phyloP scores from a whole-genome alignment of 2,113 vertebrate genomes.

The Pachycephala philippinensis region DNA sequence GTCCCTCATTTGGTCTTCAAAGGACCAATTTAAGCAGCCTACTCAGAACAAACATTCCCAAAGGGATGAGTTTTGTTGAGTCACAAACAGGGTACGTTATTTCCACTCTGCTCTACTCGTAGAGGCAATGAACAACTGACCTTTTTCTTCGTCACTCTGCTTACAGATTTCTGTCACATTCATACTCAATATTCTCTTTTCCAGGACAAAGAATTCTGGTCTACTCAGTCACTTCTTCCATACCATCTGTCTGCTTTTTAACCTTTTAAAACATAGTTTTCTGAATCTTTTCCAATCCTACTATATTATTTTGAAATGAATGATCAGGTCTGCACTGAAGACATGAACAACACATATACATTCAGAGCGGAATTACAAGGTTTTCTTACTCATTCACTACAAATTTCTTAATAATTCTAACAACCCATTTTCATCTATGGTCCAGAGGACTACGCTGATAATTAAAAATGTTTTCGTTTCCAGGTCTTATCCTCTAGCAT shows the following conservation, averaged over 20 bases:
- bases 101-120: rapidly evolving
- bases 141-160: background rate
- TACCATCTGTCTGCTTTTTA: background rate
- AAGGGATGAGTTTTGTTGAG: background rate
- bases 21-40: background rate
- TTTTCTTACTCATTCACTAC: background rate
- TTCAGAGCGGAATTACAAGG: background rate
- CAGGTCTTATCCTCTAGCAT: background rate
- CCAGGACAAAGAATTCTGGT: background rate
- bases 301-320: background rate
- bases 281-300: background rate
- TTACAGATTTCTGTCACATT: background rate
- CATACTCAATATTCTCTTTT: background rate
- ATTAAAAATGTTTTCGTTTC: background rate
- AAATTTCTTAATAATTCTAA: background rate
- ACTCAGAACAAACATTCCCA: background rate
- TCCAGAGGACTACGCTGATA: background rate
- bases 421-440: background rate
- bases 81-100: background rate
- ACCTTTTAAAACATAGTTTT: background rate
- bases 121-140: background rate
- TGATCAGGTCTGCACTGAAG: background rate
- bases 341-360: background rate
- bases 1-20: background rate
- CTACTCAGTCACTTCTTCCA: background rate